Evolutionary conservation across 2,888 invertebrate species (phyloP), one percentile per base, ranked within the genome.

Genomic region (Uloborus plumipes): DNA sequence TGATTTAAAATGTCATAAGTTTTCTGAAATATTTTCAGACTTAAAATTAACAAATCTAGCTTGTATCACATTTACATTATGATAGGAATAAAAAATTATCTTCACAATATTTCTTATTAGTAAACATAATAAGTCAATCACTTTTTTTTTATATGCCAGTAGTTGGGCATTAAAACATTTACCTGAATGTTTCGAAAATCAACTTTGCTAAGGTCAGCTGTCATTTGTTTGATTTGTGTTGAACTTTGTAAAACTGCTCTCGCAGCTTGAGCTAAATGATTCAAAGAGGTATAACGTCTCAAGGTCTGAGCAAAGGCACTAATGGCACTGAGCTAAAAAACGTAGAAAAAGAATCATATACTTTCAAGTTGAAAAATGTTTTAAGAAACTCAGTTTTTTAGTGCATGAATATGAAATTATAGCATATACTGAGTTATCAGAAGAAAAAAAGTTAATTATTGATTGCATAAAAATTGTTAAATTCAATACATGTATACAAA

Each of bases 151-250:
- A 55, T 4, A 6, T 55, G 55, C 7, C 55, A 50, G 51, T 20
- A 50, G 22, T 51, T 22, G 20, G 13, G 13, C 49, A 2, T 26
- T 50, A 50, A 59, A 16, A 47, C 49, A n/a, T 82, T 84, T 86
- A 90, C 93, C 89, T 93, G 97, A 16, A 99, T 97, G 91, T 98
- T 97, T 88, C 96, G 94, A 91, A 99, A 98, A 91, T 99, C 99
- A 59, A 99, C 98, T 86, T 98, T 94, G 91, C 97, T 98, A 87
- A 99, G 92, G 91, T 99, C 99, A 31, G 95, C 93, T 85, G 97
- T 91, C 99, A 99, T 99, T 92, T 98, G 96, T 86, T 94, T 93
- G 88, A 98, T 97, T 91, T 98, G 98, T 86, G 94, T 93, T 86
- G 94, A 93, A 90, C 98, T 99, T 90, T 96, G 95, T 86, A 99